Evolutionary conservation across 2,113 vertebrate species (phyloP).

Genomic region (Archocentrus centrarchus): DNA sequence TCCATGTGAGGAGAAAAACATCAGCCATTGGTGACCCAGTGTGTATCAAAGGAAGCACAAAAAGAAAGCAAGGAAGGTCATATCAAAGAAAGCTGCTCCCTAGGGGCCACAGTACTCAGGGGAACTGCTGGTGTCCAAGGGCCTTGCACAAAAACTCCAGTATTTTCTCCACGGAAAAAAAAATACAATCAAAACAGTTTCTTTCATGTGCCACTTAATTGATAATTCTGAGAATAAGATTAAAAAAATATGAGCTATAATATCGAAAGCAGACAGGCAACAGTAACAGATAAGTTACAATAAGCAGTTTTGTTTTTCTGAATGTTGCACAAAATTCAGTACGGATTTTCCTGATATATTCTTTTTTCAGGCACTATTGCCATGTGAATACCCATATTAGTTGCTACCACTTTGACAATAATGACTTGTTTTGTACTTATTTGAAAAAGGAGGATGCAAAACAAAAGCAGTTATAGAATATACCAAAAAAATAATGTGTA

Average conservation of each 20-base stretch:
- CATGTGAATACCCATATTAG: background rate
- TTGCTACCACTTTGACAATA: background rate
- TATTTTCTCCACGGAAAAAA: background rate
- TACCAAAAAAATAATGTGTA: background rate
- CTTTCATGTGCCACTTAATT: background rate
- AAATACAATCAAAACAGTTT: background rate
- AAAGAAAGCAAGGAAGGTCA: constrained; percentile 6
- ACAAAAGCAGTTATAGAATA: background rate
- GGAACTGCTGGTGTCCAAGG: background rate
- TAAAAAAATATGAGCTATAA: background rate
- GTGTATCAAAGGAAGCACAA: constrained; percentile 14
- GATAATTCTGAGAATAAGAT: background rate
- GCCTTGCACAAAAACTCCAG: background rate
- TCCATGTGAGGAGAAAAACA: constrained; percentile 2
- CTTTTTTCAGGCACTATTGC: background rate
- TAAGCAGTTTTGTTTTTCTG: background rate
- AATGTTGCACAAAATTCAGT: background rate
- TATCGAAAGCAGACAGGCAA: background rate
- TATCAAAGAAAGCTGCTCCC: constrained; percentile 31
- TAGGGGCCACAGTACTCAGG: background rate
- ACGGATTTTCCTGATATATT: background rate
- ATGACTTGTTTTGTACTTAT: background rate
- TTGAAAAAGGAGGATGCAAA: background rate
- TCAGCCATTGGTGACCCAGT: constrained; percentile 7
- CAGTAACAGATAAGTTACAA: background rate